A percentile compares a stretch with the other conserved stretches of the same genome.
Conservation (phyloP, 2,888 invertebrate species). For the Brachyptera risi region DNA sequence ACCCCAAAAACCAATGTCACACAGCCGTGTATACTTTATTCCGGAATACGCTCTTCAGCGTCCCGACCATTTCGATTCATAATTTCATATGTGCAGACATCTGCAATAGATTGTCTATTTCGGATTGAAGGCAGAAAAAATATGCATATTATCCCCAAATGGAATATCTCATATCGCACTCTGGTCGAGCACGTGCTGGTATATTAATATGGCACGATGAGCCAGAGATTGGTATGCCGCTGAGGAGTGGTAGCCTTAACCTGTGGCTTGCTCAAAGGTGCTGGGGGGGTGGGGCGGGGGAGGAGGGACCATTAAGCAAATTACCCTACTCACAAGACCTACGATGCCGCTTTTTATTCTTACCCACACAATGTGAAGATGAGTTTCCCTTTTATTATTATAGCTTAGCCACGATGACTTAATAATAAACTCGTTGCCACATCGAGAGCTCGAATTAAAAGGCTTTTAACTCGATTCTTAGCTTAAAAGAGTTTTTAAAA, state of each 20-base stretch:
- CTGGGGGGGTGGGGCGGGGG: background rate
- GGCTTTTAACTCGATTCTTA: background rate
- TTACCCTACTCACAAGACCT: slow-evolving; percentile 3
- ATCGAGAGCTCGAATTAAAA: slow-evolving; percentile 1
- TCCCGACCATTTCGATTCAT: too few species aligned
- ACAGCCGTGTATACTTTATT: too few species aligned
- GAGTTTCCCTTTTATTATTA: slow-evolving; percentile 9
- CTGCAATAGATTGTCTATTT: too few species aligned
- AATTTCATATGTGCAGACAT: too few species aligned
- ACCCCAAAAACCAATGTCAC: too few species aligned
- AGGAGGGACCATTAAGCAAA: background rate
- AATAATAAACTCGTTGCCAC: slow-evolving; percentile 3
- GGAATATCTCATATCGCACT: background rate
- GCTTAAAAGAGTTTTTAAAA: background rate
- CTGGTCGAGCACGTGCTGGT: background rate
- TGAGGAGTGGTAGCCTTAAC: too few species aligned
- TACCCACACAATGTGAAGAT: slow-evolving; percentile 9
- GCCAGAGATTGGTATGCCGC: background rate
- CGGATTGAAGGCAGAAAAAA: too few species aligned
- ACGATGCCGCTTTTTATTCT: background rate
- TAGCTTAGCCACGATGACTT: background rate
- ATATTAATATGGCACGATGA: background rate
- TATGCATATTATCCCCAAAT: too few species aligned
- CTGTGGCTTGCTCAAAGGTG: too few species aligned
- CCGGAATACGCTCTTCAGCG: too few species aligned